A percentile compares a stretch with the other conserved stretches of the same genome.
phyloP scores from a whole-genome alignment of 1,140 invertebrate species.

The Drosophila takahashii region DNA sequence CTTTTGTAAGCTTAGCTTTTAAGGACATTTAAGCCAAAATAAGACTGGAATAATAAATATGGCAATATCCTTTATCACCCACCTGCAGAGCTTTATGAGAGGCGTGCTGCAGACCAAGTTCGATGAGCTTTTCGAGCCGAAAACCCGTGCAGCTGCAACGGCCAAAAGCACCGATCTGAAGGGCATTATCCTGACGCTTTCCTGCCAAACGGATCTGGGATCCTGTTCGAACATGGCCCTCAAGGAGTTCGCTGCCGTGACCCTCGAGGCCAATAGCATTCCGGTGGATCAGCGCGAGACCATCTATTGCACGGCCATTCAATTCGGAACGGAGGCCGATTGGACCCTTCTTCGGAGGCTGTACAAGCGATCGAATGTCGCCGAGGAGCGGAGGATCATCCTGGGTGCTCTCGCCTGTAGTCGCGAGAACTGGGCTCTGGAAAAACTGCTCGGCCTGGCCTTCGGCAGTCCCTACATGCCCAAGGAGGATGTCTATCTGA shows the following conservation, averaged over 20 bases:
- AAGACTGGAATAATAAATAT: too few relatives aligned
- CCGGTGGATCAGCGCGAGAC: slow-evolving; percentile 5
- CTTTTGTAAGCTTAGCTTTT: not conserved
- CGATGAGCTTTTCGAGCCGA: not conserved
- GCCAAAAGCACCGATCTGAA: not conserved
- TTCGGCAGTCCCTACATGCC: not conserved
- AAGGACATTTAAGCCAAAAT: not conserved
- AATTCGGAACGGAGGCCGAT: slow-evolving; percentile 11
- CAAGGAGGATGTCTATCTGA: slow-evolving; percentile 5
- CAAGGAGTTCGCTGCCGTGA: not conserved
- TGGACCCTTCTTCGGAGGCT: not conserved
- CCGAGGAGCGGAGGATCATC: not conserved
- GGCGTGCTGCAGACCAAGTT: slow-evolving; percentile 8
- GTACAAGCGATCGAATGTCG: slow-evolving; percentile 2
- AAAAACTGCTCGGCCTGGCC: slow-evolving; percentile 1
- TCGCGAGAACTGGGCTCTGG: slow-evolving; percentile 4
- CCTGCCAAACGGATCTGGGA: slow-evolving; percentile 1
- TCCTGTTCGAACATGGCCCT: slow-evolving; percentile 1
- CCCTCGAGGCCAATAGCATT: not conserved
- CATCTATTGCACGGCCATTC: slow-evolving; percentile 15
- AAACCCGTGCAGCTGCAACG: not conserved
- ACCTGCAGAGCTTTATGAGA: slow-evolving; percentile 1
- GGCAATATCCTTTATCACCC: too few relatives aligned
- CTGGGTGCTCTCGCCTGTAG: slow-evolving; percentile 5
- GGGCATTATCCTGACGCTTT: slow-evolving; percentile 1